Percentiles rank a stretch among this genome's conserved stretches.
Conservation (phyloP, 2,888 invertebrate genomes). For the Melanostoma scalare region DNA sequence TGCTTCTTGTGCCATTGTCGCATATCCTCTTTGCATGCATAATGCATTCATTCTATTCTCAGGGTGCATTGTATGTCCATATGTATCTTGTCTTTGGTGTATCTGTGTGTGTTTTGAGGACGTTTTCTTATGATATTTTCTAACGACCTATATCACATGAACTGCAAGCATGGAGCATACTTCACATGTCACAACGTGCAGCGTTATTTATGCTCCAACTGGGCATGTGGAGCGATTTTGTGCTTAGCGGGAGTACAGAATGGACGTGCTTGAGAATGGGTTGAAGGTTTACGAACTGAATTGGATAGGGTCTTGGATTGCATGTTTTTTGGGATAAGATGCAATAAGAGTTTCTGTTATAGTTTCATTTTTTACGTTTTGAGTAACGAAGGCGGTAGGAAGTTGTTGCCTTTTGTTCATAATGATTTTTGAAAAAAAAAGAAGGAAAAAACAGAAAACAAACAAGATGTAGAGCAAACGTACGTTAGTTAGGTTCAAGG, state of each 20-base stretch:
- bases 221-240: constrained; percentile 56
- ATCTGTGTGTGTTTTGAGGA: constrained; percentile 31
- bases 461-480: no score
- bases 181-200: constrained; percentile 29
- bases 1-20: constrained; percentile 47
- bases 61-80: neutral
- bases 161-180: constrained; percentile 3
- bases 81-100: no score
- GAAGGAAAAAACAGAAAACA: no score
- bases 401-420: no score
- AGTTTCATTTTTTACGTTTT: constrained; percentile 21
- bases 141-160: constrained; percentile 55
- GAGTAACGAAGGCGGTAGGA: constrained; percentile 2
- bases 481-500: no score
- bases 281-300: constrained; percentile 25
- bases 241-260: constrained; percentile 17
- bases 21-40: constrained; percentile 71
- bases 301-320: constrained; percentile 13
- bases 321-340: constrained; percentile 16
- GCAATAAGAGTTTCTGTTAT: neutral
- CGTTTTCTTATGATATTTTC: constrained; percentile 41
- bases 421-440: no score
- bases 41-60: constrained; percentile 51
- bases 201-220: constrained; percentile 65
- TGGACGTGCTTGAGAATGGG: neutral